Evolutionary conservation across 2,888 invertebrate genomes (phyloP), one percentile per base, ranked within the genome.

Genomic region (Aproaerema taeniolella): DNA sequence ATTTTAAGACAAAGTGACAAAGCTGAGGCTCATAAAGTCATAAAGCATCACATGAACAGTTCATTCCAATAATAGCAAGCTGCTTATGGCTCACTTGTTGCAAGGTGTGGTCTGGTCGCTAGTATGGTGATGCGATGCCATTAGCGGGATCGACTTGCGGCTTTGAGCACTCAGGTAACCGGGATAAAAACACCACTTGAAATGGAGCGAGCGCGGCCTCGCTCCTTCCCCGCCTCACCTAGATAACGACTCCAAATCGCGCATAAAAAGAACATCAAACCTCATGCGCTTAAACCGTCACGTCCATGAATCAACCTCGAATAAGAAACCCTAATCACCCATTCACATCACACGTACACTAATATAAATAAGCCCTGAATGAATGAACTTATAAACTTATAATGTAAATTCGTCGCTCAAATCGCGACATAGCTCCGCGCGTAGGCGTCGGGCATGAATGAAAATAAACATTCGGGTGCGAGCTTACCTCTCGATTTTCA

Each of bases 401-500:
- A 37, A 72, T 83, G 81, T 82, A 83, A 83, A 83, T 82, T 81
- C 75, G 80, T 80, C 76, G 78, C 67, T 80, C 76, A 77, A 85
- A 83, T 83, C 82, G 85, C 81, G 79, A 82, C 80, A 75, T 58
- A 71, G 76, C 67, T 53, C 61, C 53, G 66, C 58, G 83, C 80
- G 82, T 82, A 79, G 85, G 85, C 78, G 82, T 74, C 66, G 64
- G 53, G 64, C 62, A 70, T 74, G 71, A 81, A 82, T 81, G 79
- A 82, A 83, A 83, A 83, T 79, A 83, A 82, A 80, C 78, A 80
- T 67, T 57, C 53, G 50, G 46, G 41, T 39, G 30, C 39, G 32
- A 32, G 47, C 85, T 83, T 73, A 85, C 85, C 85, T 86, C 65
- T 86, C 85, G 53, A 78, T 74, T 81, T 83, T 86, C 57, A 74